phyloP scores from a whole-genome alignment of 2,888 invertebrate genomes.

The Chymomyza procnemis region DNA sequence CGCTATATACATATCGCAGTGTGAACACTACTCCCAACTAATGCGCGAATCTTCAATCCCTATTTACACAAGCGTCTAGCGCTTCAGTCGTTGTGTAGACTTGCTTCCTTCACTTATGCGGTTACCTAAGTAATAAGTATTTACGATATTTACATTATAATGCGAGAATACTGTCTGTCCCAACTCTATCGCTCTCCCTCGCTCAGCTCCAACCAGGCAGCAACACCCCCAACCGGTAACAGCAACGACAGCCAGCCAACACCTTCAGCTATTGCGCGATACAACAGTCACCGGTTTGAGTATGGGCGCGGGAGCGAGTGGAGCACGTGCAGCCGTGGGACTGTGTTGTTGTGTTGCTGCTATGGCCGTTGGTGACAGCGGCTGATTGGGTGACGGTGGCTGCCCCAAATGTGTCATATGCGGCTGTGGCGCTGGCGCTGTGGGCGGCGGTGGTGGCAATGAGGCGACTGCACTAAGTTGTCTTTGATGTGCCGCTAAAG shows the following conservation, averaged over 20 bases:
- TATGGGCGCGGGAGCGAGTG: background rate
- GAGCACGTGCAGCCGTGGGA: background rate
- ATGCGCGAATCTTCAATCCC: background rate
- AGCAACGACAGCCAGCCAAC: background rate
- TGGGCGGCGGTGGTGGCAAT: slow-evolving; percentile 48
- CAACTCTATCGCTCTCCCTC: background rate
- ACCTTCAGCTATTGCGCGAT: slow-evolving; percentile 81
- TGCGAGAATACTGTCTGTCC: slow-evolving; percentile 8
- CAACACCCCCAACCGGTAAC: background rate
- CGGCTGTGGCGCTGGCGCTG: slow-evolving; percentile 68
- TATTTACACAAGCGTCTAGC: slow-evolving; percentile 58
- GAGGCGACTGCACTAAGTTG: slow-evolving; percentile 69
- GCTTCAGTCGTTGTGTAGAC: slow-evolving; percentile 51
- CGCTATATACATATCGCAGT: background rate
- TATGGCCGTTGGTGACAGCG: slow-evolving; percentile 11
- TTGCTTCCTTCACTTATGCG: background rate
- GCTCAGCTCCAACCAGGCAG: background rate
- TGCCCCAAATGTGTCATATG: slow-evolving; percentile 74
- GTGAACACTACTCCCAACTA: background rate
- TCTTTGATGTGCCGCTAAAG: slow-evolving; percentile 78
- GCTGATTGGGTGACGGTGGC: slow-evolving; percentile 51
- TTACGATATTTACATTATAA: background rate
- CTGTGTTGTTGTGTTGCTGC: slow-evolving; percentile 24
- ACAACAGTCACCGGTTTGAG: slow-evolving; percentile 80
- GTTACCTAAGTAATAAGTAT: background rate